Evolutionary conservation across 2,888 invertebrate species (phyloP), one percentile per base, ranked within the genome.

Genomic region (Polydrusus pterygomalis): DNA sequence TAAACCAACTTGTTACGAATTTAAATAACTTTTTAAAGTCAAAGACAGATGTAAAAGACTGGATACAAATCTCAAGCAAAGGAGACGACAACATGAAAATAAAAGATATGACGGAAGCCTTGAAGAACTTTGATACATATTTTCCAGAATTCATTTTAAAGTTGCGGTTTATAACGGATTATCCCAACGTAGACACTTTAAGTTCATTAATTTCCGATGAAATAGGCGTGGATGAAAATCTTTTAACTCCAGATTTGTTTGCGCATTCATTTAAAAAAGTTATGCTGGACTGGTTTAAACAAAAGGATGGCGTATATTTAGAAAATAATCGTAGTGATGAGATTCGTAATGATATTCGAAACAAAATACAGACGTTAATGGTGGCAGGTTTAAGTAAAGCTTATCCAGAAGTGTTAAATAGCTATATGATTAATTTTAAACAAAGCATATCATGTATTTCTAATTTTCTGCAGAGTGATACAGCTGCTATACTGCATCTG

Each of bases 221-320:
- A 51, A 20, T 75, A 11, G 70, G 70, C 38, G 51, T 25, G 7
- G 56, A 64, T 34, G 70, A 70, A 51, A 34, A 70, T 5, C 49
- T 75, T 8, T 17, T 75, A 30, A 58, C 70, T 11, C 64, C 75
- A 11, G 63, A 60, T 51, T 60, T 75, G 25, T 56, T 65, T 58
- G 45, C 69, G 0, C 17, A 70, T 58, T 75, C 75, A 20, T 75
- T 75, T 51, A 34, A 75, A 70, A 64, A 64, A 30, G 64, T 13
- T 6, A 34, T 34, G 34, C 34, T 34, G 10, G 34, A 34, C 34
- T 34, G 34, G 34, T 10, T 34, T 34, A 75, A 65, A 56, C 13
- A 65, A 58, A 70, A 75, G 25, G 18, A 38, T 6, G 51, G 70
- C 15, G 43, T 10, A 10, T 67, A 15, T 47, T 38, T 67, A 25